These are phyloP conservation scores for Melanotaenia maccullochi DNA, from an alignment of 2,797 vertebrate species.

Conservation along the genomic window DNA sequence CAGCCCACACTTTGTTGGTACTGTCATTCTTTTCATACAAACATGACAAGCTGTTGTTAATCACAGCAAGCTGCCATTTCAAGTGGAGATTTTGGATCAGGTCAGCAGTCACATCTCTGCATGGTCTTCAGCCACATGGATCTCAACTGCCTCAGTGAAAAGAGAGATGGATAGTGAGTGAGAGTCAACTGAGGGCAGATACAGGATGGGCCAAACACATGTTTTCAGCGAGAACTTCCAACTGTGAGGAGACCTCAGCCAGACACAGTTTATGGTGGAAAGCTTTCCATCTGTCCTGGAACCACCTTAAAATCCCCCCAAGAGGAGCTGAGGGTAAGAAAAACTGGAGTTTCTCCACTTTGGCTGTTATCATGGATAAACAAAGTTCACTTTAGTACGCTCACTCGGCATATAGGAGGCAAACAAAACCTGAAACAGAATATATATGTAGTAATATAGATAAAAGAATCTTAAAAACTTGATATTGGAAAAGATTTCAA, in stretches of 20 bases:
- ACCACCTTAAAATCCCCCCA: constrained; percentile 6
- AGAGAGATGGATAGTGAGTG: not conserved
- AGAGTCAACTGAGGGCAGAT: not conserved
- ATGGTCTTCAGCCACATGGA: not conserved
- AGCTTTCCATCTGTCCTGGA: constrained; percentile 24
- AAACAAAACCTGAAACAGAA: constrained; percentile 17
- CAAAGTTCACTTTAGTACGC: not conserved
- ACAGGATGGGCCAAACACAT: not conserved
- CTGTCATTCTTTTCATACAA: not conserved
- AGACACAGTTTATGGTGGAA: constrained; percentile 14
- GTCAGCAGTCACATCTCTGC: not conserved
- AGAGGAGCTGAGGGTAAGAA: not conserved
- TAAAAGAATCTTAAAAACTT: not conserved
- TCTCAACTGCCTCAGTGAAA: not conserved
- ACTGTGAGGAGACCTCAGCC: not conserved
- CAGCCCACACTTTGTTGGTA: constrained; percentile 3
- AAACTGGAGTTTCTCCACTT: not conserved
- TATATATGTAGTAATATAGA: not conserved
- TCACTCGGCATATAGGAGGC: not conserved
- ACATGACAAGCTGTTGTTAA: not conserved
- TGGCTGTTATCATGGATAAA: not conserved
- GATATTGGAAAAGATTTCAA: constrained; percentile 1
- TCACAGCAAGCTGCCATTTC: constrained; percentile 4
- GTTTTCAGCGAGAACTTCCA: not conserved
- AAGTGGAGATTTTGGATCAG: constrained; percentile 3